Evolutionary conservation across 2,113 vertebrate species (phyloP).

Genomic region (Tursiops truncatus): DNA sequence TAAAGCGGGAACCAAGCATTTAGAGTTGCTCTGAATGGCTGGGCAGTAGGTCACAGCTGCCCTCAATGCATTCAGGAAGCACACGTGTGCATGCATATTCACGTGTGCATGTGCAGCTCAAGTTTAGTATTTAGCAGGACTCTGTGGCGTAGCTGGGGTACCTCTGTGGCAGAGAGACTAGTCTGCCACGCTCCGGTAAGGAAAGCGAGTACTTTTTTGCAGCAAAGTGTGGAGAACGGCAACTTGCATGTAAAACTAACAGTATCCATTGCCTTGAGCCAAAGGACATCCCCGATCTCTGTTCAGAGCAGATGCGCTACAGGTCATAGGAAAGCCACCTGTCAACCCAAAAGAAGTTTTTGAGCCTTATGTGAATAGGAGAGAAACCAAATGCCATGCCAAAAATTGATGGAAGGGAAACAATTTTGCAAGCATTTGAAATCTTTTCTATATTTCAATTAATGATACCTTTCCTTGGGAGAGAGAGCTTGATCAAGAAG

Average conservation of each 20-base stretch:
- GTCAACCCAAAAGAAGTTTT: neutral
- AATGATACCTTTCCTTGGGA: neutral
- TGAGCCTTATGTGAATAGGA: neutral
- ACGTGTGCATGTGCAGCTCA: accelerated
- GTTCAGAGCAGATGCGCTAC: neutral
- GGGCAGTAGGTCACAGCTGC: neutral
- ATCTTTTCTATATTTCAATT: neutral
- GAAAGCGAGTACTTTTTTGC: neutral
- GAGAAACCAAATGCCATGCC: neutral
- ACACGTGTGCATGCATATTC: neutral
- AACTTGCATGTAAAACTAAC: neutral
- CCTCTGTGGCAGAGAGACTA: neutral
- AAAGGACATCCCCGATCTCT: neutral
- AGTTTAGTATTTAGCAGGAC: neutral
- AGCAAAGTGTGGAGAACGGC: neutral
- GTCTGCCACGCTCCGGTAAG: neutral
- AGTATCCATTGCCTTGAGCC: neutral
- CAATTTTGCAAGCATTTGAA: neutral
- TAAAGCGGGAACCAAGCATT: neutral
- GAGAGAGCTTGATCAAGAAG: neutral
- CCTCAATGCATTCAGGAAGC: neutral
- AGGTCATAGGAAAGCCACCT: neutral
- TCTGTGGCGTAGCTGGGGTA: neutral
- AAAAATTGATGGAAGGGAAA: neutral
- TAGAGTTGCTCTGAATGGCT: neutral